Percentiles rank a stretch among this genome's conserved stretches.
phyloP scores from a whole-genome alignment of 1,140 invertebrate genomes.

The Drosophila lini region DNA sequence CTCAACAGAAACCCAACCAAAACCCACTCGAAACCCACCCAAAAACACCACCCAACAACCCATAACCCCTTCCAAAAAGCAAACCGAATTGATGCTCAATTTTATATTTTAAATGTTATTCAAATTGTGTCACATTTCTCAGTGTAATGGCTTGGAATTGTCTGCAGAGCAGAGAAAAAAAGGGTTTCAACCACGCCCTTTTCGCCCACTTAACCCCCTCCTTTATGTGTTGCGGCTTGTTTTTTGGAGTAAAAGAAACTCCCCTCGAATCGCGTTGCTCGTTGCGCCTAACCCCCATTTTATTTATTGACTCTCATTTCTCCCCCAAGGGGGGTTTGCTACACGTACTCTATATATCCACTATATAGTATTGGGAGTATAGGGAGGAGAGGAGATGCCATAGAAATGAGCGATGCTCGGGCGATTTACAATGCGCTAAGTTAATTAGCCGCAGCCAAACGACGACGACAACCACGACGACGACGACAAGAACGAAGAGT shows the following conservation, averaged over 20 bases:
- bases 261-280: slow-evolving; percentile 12
- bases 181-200: slow-evolving; percentile 27
- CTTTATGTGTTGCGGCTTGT: slow-evolving; percentile 37
- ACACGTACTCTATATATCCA: slow-evolving; percentile 3
- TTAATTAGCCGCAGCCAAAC: slow-evolving; percentile 46
- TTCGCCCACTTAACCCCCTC: slow-evolving; percentile 3
- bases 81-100: slow-evolving; percentile 74
- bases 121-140: slow-evolving; percentile 82
- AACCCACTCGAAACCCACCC: too few species aligned
- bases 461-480: not conserved
- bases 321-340: not conserved
- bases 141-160: slow-evolving; percentile 80
- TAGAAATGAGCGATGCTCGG: slow-evolving; percentile 46
- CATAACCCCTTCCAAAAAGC: not conserved
- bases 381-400: slow-evolving; percentile 27
- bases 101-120: slow-evolving; percentile 83
- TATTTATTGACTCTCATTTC: slow-evolving; percentile 52
- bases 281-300: slow-evolving; percentile 23
- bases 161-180: slow-evolving; percentile 28
- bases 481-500: slow-evolving; percentile 14
- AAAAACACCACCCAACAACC: not conserved
- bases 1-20: not conserved
- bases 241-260: slow-evolving; percentile 8
- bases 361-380: not conserved
- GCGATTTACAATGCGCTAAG: slow-evolving; percentile 55